These are phyloP conservation scores for Matsumurasca onukii DNA, from an alignment of 1,140 invertebrate genomes.

Conservation along the genomic window DNA sequence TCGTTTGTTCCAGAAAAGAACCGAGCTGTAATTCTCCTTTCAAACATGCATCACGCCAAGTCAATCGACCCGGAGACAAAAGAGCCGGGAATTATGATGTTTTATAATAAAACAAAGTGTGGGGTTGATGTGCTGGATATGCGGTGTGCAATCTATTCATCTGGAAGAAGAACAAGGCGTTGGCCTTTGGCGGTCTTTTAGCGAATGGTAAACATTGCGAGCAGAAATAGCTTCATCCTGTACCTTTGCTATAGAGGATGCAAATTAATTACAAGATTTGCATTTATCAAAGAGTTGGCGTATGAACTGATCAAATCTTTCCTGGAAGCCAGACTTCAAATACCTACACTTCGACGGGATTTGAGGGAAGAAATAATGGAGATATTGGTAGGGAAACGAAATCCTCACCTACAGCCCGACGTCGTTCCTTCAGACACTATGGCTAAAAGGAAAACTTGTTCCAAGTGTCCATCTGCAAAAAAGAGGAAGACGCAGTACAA, in stretches of 20 bases:
- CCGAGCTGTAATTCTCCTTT: constrained; percentile 41
- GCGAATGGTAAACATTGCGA: constrained; percentile 36
- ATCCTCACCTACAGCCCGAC: not conserved
- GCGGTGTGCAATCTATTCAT: constrained; percentile 23
- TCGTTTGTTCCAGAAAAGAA: constrained; percentile 42
- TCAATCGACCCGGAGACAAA: constrained; percentile 38
- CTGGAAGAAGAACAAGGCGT: constrained; percentile 31
- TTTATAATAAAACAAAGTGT: constrained; percentile 34
- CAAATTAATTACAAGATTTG: too few species aligned
- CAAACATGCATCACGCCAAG: constrained; percentile 41
- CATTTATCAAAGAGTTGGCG: constrained; percentile 40
- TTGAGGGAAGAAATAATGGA: not conserved
- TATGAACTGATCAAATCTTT: constrained; percentile 32
- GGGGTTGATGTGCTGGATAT: constrained; percentile 27
- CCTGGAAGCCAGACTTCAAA: constrained; percentile 38
- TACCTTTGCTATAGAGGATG: too few species aligned
- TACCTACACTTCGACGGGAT: constrained; percentile 22
- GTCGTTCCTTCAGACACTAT: not conserved
- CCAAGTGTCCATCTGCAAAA: not conserved
- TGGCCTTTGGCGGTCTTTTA: constrained; percentile 45
- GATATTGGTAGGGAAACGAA: not conserved
- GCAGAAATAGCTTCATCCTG: constrained; percentile 36
- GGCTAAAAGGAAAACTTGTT: constrained; percentile 6
- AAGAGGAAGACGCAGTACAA: not conserved
- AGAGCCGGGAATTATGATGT: constrained; percentile 39